Evolutionary conservation across 2,888 invertebrate genomes (phyloP), one percentile per base, ranked within the genome.

Genomic region (Drosophila phalerata): DNA sequence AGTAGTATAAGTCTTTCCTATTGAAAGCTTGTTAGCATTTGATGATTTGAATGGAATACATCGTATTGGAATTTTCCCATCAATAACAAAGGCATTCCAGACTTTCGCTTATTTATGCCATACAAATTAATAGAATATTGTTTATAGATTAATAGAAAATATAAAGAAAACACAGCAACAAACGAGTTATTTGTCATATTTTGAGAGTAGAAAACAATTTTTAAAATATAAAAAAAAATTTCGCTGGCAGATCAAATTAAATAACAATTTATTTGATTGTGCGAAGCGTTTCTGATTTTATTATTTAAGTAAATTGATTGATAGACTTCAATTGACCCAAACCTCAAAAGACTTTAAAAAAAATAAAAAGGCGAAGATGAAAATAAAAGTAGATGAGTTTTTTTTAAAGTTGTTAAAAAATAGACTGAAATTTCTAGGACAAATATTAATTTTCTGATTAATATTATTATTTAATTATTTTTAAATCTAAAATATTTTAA

Each of bases 311-410:
- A 68, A 76, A 73, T 76, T 76, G 79, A 64, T 64, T 76, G 75
- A 76, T 76, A 47, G 79, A 73, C 48, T 57, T 68, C 56, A 76
- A 76, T 76, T 76, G 73, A 76, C 74, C 75, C 60, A 38, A 53
- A 42, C 22, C 22, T 19, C 15, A 47, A 53, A 53, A 52, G 60
- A 64, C 47, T 52, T 57, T 22, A 56, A 51, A 56, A 43, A 30
- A 17, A 38, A 25, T 3, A 28, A 13, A 28, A 3, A 38, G 25
- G n/a, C n/a, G 13, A 1, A 25, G 15, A 32, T 5, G 30, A 32
- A 6, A 34, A 45, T 10, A 49, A 72, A 71, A 58, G 64, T n/a
- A n/a, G n/a, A n/a, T n/a, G n/a, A n/a, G n/a, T 51, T 32, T 37
- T 37, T n/a, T 30, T 9, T 30, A 30, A n/a, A n/a, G n/a, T n/a